Base-by-base conservation (phyloP, 2,113 vertebrate species). In the Corythoichthys intestinalis region DNA sequence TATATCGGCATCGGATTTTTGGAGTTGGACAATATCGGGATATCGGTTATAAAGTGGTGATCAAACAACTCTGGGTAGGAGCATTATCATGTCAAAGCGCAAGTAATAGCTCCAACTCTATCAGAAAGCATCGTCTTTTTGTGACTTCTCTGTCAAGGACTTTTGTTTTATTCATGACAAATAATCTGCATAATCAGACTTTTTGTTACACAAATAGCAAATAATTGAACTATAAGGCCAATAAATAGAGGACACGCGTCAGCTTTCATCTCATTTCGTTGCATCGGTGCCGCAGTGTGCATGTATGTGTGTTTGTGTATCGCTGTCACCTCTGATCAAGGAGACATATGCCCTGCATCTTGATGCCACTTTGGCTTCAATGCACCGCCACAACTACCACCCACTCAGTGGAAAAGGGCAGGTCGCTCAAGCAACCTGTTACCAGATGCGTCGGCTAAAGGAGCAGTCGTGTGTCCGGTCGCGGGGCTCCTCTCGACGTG, bases 311-410 rank as follows among this genome's bases (percentile, higher is more conserved):
- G 48, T n/a, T 59, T 65, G 69, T 49, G 38, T 53, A 70, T 76
- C 68, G 39, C 60, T 67, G 66, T 78, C 72, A 71, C 79, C 76
- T 86, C 78, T 70, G 74, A 84, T 77, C 73, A 77, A 80, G 71
- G 75, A 78, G 74, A 71, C 72, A 47, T 81, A 79, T 67, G 56
- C 17, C 67, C 66, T 65, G 54, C 72, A 41, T 81, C 77, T 73
- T 75, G 67, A 80, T 69, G 67, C 67, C 10, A 46, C 28, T 67
- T 67, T 49, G 2, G 2, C 70, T 64, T 17, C 10, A 15, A 69
- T 74, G 68, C 67, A 37, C 61, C 77, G 69, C 62, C 47, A 5
- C 46, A 46, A 64, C 57, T 58, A 54, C 54, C 13, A 75, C 69
- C 60, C 64, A 71, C 59, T 70, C 28, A 10, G 63, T 69, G 14